Evolutionary conservation across 2,113 vertebrate species (phyloP).

Genomic region (Limnothrissa miodon): DNA sequence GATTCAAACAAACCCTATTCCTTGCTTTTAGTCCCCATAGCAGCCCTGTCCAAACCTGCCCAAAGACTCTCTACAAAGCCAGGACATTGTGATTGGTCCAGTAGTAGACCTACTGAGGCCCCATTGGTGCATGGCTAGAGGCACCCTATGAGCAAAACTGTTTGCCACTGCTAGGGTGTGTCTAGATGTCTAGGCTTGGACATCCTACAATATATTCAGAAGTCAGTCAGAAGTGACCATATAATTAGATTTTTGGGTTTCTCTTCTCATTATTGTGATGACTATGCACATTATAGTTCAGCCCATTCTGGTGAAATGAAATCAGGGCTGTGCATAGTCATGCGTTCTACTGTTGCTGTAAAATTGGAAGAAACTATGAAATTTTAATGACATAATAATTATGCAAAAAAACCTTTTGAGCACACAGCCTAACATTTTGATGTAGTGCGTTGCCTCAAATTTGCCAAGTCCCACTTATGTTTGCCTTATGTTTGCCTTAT

Average conservation of each 20-base stretch:
- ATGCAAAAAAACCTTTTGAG: not conserved
- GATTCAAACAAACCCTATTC: too few species aligned
- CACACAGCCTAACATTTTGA: not conserved
- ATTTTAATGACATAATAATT: not conserved
- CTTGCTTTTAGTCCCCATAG: too few species aligned
- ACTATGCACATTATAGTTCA: not conserved
- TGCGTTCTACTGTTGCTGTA: not conserved
- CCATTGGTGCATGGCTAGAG: too few species aligned
- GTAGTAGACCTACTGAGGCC: too few species aligned
- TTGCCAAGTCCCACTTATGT: not conserved
- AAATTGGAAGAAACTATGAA: not conserved
- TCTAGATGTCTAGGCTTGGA: too few species aligned
- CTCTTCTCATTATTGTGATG: not conserved
- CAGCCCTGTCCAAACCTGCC: too few species aligned
- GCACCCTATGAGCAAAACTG: too few species aligned
- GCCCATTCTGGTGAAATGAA: not conserved
- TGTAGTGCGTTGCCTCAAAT: not conserved
- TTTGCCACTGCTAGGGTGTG: too few species aligned
- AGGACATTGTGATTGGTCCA: too few species aligned
- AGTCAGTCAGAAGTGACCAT: not conserved
- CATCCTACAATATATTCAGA: not conserved
- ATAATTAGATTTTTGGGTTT: constrained; percentile 9
- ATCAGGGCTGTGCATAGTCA: not conserved
- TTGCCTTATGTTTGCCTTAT: not conserved
- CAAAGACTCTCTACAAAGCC: too few species aligned